Base-by-base conservation (phyloP, 2,888 invertebrate species). In the Tachina grossa region DNA sequence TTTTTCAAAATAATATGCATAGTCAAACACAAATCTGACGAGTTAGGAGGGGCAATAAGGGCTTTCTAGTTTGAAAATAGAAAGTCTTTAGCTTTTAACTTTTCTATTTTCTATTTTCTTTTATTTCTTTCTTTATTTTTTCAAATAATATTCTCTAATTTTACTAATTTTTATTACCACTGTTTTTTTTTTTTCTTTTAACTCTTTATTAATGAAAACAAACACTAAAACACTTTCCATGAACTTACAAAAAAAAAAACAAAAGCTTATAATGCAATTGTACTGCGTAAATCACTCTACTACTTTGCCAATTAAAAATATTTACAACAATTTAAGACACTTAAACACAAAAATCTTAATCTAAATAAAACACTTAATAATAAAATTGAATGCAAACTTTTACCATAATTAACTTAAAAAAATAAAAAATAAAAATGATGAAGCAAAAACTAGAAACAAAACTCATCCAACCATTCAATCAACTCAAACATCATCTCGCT, bases 401-500 rank as follows among this genome's bases (percentile, higher is more conserved):
- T 55, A 65, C 45, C 53, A 72, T 22, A 43, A 49, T 66, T 14
- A 72, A 55, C 43, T 63, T 3, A 31, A 3, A 47, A 78, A 81
- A 41, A 57, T 86, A 69, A 84, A 53, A 53, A 13, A 1, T 41
- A 55, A 65, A 53, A 71, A 45, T 53, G 39, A 53, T 55, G 55
- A 63, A 71, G 3, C 51, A 47, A 82, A 82, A 82, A 84, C 51
- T 63, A 81, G 16, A 57, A 39, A n/a, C 41, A 59, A 8, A 65
- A 45, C 0, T 53, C 76, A 72, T 61, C 78, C 74, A 76, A 83
- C 13, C 61, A 75, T 57, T 61, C 68, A 74, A 53, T 39, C 83
- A 66, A 71, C 61, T 71, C 86, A 84, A 88, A 86, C 77, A 78
- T 75, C 83, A 77, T 86, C 81, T 84, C 87, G 79, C 85, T 83